A percentile compares a stretch with the other conserved stretches of the same genome.
phyloP scores from a whole-genome alignment of 2,888 invertebrate species.

The Himalopsyche tibetana region DNA sequence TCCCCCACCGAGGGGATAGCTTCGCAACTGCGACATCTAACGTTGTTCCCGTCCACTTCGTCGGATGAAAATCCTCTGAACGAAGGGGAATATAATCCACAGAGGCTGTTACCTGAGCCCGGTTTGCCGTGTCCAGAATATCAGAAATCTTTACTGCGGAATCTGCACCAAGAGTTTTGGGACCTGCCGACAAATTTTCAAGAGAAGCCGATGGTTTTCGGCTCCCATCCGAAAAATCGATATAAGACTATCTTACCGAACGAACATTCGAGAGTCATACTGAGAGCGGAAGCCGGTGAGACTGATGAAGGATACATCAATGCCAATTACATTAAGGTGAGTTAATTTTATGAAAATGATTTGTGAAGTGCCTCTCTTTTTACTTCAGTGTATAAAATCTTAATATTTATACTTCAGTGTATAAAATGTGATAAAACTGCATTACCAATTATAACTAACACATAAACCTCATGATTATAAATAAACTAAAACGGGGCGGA shows the following conservation, averaged over 20 bases:
- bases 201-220: conserved; percentile 91
- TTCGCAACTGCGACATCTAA: conserved; percentile 49
- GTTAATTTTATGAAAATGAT: conserved; percentile 67
- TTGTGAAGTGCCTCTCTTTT: not conserved
- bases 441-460: too few relatives aligned
- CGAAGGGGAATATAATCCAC: conserved; percentile 63
- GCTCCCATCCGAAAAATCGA: conserved; percentile 92
- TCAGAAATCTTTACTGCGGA: conserved; percentile 80
- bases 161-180: conserved; percentile 94
- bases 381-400: too few relatives aligned
- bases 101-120: conserved; percentile 66
- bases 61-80: conserved; percentile 29
- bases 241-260: conserved; percentile 94
- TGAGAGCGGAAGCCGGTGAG: conserved; percentile 76
- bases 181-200: conserved; percentile 95
- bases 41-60: conserved; percentile 7
- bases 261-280: conserved; percentile 88
- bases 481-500: too few relatives aligned
- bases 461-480: too few relatives aligned
- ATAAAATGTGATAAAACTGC: too few relatives aligned
- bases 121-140: conserved; percentile 78
- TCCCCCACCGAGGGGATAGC: conserved; percentile 52
- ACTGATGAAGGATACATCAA: conserved; percentile 89
- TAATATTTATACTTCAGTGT: too few relatives aligned
- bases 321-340: conserved; percentile 94